Conservation (phyloP, 2,113 vertebrate species). For the Clarias batrachus region DNA sequence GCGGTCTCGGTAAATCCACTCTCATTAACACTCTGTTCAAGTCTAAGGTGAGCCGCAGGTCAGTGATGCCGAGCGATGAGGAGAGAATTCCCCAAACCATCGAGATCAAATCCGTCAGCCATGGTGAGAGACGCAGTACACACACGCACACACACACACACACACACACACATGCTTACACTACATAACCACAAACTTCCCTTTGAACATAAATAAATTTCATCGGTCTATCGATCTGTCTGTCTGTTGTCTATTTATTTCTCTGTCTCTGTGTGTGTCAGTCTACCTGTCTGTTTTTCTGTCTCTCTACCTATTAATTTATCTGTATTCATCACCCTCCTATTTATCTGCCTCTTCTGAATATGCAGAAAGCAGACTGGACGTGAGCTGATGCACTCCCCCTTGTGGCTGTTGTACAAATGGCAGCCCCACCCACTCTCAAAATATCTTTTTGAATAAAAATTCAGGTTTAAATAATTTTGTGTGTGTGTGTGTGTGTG, state of each 20-base stretch:
- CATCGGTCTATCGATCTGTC: too few relatives aligned
- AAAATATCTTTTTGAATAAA: neutral
- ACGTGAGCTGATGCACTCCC: neutral
- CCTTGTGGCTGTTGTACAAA: neutral
- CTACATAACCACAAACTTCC: neutral
- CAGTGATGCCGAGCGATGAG: constrained; percentile 80
- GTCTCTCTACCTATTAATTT: neutral
- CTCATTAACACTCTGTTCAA: constrained; percentile 99
- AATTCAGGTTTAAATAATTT: neutral
- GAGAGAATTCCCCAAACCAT: constrained; percentile 95
- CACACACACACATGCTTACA: neutral
- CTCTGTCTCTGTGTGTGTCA: too few relatives aligned
- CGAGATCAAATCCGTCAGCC: constrained; percentile 96
- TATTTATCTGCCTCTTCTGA: neutral
- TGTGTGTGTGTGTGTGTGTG: constrained; percentile 26
- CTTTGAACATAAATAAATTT: too few relatives aligned
- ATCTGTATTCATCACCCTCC: neutral
- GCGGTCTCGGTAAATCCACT: constrained; percentile 95
- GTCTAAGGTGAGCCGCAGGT: constrained; percentile 96
- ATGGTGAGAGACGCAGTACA: constrained; percentile 71
- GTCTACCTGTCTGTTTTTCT: neutral
- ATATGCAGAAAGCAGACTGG: neutral
- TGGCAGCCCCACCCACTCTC: neutral
- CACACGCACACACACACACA: neutral
- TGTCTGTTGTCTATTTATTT: too few relatives aligned